These are phyloP conservation scores for Hemiprocne comata DNA, from an alignment of 2,113 vertebrate species.

Conservation along the genomic window DNA sequence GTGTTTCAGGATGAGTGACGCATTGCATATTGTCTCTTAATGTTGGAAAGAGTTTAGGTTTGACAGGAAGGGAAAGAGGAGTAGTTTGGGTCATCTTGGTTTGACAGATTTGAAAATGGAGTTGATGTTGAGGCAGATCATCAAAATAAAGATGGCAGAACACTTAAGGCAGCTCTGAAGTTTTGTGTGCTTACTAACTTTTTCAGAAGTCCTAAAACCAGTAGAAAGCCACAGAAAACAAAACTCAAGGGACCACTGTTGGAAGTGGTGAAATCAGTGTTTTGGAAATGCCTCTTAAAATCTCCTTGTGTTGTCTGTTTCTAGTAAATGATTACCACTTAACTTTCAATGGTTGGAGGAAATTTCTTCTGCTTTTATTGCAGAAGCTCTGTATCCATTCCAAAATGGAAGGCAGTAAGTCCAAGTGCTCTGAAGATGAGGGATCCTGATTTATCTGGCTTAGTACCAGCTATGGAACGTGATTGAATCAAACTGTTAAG, in stretches of 20 bases:
- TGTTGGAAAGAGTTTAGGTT: neutral
- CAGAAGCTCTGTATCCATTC: neutral
- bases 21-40: neutral
- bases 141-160: neutral
- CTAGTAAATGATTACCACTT: neutral
- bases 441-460: neutral
- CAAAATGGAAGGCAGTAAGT: neutral
- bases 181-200: neutral
- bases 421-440: neutral
- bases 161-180: neutral
- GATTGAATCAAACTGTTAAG: neutral
- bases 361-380: neutral
- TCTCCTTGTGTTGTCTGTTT: neutral
- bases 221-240: neutral
- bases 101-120: neutral
- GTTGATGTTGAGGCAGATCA: neutral
- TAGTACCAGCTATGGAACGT: neutral
- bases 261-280: neutral
- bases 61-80: neutral
- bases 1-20: neutral
- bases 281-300: neutral
- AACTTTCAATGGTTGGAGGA: fast-evolving
- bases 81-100: neutral
- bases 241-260: neutral
- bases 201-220: neutral